These are phyloP conservation scores for Fistularia commersonii DNA, from an alignment of 2,797 vertebrate species.

Conservation along the genomic window DNA sequence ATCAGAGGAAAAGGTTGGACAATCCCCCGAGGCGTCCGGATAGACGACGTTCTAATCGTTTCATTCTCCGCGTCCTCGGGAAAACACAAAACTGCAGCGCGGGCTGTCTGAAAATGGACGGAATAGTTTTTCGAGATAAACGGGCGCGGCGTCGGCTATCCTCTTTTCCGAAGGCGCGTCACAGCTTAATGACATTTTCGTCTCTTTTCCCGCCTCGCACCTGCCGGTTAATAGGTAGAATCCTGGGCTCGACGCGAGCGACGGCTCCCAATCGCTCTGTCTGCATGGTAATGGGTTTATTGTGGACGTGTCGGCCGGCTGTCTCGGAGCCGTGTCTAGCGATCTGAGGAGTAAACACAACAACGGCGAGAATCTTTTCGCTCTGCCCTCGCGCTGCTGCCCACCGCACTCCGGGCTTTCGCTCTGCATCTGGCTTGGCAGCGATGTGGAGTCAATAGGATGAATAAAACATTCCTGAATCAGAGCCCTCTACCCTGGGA, in stretches of 20 bases:
- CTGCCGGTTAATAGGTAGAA: constrained; percentile 36
- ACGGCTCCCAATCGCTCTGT: constrained; percentile 42
- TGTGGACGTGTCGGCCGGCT: constrained; percentile 51
- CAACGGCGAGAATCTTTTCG: constrained; percentile 46
- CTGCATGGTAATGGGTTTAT: constrained; percentile 49
- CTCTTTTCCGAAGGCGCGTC: no score
- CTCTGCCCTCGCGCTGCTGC: constrained; percentile 36
- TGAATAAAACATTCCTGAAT: constrained; percentile 79
- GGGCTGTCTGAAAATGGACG: no score
- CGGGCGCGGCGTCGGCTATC: no score
- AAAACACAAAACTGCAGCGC: no score
- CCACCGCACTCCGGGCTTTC: constrained; percentile 46
- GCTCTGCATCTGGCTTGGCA: constrained; percentile 49
- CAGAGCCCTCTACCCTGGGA: constrained; percentile 66
- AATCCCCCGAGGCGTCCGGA: no score
- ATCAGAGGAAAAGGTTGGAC: no score
- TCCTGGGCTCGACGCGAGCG: constrained; percentile 30
- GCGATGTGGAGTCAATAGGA: constrained; percentile 64
- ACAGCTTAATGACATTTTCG: no score
- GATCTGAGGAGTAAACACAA: constrained; percentile 53
- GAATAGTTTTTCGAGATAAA: no score
- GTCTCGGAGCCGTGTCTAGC: constrained; percentile 45
- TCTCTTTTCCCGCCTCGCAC: constrained; percentile 16
- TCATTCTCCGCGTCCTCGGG: no score
- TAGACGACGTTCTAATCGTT: no score